Evolutionary conservation across 2,113 vertebrate genomes (phyloP).

Genomic region (Nicator chloris): DNA sequence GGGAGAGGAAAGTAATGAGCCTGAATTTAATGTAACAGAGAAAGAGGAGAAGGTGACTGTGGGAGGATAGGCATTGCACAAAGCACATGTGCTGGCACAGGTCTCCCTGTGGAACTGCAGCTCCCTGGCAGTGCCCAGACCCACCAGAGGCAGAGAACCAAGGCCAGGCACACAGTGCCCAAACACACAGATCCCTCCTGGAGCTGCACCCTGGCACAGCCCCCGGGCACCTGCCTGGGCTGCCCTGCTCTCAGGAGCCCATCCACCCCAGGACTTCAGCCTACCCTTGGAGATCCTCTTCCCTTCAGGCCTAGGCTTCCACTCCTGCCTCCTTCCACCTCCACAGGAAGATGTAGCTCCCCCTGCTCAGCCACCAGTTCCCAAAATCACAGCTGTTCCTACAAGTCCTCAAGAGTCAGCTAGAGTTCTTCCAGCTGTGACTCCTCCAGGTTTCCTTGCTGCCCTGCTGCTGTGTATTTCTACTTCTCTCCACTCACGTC

Average conservation of each 20-base stretch:
- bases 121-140: not conserved
- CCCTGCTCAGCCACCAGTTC: not conserved
- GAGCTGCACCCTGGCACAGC: not conserved
- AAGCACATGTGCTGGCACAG: not conserved
- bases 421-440: not conserved
- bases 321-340: not conserved
- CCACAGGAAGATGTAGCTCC: not conserved
- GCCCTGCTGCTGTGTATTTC: not conserved
- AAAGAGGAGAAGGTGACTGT: not conserved
- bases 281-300: not conserved
- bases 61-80: not conserved
- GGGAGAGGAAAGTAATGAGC: not conserved
- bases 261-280: not conserved
- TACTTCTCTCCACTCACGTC: not conserved
- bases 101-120: not conserved
- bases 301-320: not conserved
- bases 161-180: accelerated
- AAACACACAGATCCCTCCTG: accelerated
- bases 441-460: not conserved
- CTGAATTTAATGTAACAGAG: not conserved
- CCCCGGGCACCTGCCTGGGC: not conserved
- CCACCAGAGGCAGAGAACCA: not conserved
- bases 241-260: not conserved
- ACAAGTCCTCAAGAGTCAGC: not conserved
- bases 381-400: not conserved